Evolutionary conservation across 2,888 invertebrate species (phyloP), one percentile per base, ranked within the genome.

Genomic region (Odontocolon sp.): DNA sequence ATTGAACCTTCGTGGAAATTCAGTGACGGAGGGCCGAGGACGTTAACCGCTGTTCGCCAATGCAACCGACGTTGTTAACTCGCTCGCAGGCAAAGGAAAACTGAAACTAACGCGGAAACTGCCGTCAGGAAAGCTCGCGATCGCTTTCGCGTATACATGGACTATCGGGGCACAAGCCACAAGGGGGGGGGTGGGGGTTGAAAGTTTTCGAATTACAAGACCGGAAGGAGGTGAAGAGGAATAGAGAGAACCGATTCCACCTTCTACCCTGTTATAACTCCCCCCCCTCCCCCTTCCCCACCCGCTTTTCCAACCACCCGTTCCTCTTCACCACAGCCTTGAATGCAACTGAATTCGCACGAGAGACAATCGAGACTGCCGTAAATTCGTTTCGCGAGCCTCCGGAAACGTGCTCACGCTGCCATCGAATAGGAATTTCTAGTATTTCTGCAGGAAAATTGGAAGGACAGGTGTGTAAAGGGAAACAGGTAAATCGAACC

Each of bases 101-200:
- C 50, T 3, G 40, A 59, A 69, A 69, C 69, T 52, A 47, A 38
- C 47, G 57, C n/a, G 4, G 31, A 59, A 69, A 52, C 59, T 57
- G 52, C 59, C 26, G 28, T 52, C 40, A 18, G 50, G 36, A 28
- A 59, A 69, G 50, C 69, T 14, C 57, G 26, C 26, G 59, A 69
- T 69, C 59, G 59, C 26, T 21, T 52, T 61, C 21, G 38, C 59
- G 26, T 50, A 14, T 52, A 21, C 40, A 52, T 14, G 18, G 9
- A 47, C 38, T 9, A 23, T 21, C 9, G 8, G 9, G 6, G 11
- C 2, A 28, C 23, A 16, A 16, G 52, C 3, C 31, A 5, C n/a
- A 33, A 52, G 28, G 1, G 45, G 8, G 18, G 8, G 31, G 2
- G 31, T 28, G 21, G 2, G 50, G 11, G 21, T 8, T 6, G 26